Evolutionary conservation across 1,140 invertebrate species (phyloP), one percentile per base, ranked within the genome.

Genomic region (Plodia interpunctella): DNA sequence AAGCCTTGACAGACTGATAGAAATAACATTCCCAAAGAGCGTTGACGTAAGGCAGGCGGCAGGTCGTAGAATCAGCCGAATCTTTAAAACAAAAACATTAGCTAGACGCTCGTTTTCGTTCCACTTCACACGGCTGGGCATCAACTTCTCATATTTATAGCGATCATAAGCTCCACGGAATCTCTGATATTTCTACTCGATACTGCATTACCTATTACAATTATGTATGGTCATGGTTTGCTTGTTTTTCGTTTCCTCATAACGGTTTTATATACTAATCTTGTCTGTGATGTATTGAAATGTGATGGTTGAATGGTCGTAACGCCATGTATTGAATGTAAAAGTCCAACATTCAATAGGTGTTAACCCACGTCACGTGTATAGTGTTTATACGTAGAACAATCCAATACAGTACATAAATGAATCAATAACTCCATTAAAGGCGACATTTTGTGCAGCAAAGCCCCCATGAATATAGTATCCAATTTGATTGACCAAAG

Each of bases 41-140:
- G n/a, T n/a, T n/a, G n/a, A n/a, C n/a, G n/a, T n/a, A n/a, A n/a
- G n/a, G n/a, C n/a, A n/a, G n/a, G n/a, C n/a, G n/a, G n/a, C n/a
- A n/a, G n/a, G n/a, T n/a, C n/a, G n/a, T n/a, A n/a, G n/a, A n/a
- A n/a, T n/a, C n/a, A n/a, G n/a, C n/a, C n/a, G n/a, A n/a, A n/a
- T n/a, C n/a, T n/a, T n/a, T n/a, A n/a, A 44, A 44, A 15, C 6
- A 15, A 6, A 5, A 44, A n/a, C 38, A 44, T 44, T 44, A 44
- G 38, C n/a, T 44, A n/a, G n/a, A n/a, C 38, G 35, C 20, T 20
- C 25, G 50, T 20, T 64, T 61, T 55, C 62, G 68, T 60, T 64
- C 62, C 64, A 63, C 59, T 70, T 66, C 64, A 70, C 68, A 66
- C 68, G 61, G 50, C 54, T 44, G 30, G 44, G 18, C 50, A 54